Conservation (phyloP, 2,888 invertebrate genomes). For the Geotrupes spiniger region DNA sequence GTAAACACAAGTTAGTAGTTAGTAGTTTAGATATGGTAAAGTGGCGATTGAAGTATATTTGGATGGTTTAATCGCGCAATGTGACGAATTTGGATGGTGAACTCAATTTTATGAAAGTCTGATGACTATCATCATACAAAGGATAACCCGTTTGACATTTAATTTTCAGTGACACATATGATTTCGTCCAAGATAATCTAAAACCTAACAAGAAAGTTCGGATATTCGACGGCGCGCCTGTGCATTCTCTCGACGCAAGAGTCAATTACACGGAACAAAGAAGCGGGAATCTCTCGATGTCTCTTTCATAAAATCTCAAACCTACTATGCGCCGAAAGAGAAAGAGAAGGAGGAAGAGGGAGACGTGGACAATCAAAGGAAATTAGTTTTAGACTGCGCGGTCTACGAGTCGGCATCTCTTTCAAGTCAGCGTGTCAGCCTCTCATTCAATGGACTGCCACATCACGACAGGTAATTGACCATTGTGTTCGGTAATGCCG, state of each 20-base stretch:
- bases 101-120: too few relatives aligned
- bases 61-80: too few relatives aligned
- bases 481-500: conserved; percentile 43
- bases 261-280: conserved; percentile 25
- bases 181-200: too few relatives aligned
- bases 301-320: conserved; percentile 33
- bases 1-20: too few relatives aligned
- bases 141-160: too few relatives aligned
- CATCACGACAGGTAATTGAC: conserved; percentile 49
- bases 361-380: conserved; percentile 30
- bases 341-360: too few relatives aligned
- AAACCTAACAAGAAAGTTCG: too few relatives aligned
- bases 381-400: conserved; percentile 35
- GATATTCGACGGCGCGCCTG: not conserved
- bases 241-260: conserved; percentile 11
- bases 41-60: too few relatives aligned
- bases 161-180: too few relatives aligned
- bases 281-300: conserved; percentile 20
- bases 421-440: conserved; percentile 31
- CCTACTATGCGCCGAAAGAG: conserved; percentile 17
- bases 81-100: too few relatives aligned
- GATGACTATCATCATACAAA: too few relatives aligned
- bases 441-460: conserved; percentile 35
- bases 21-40: too few relatives aligned
- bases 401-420: conserved; percentile 33